A percentile compares a stretch with the other conserved stretches of the same genome.
These are phyloP conservation scores for Rhagonycha fulva DNA, from an alignment of 2,888 invertebrate genomes.

Conservation along the genomic window DNA sequence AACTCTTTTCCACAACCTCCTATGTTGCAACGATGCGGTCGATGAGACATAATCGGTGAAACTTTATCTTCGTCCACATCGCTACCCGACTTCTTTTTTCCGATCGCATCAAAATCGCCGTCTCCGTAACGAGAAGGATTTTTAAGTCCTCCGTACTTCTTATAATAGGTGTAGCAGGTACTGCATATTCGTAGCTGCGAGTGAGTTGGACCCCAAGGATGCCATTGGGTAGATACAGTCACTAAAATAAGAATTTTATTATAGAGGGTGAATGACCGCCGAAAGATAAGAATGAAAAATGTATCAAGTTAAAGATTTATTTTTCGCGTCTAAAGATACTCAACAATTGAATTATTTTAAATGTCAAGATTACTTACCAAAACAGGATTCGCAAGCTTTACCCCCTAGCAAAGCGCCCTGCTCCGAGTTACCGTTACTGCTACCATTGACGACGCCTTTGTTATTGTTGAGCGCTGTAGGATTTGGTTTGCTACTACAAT, in stretches of 20 bases:
- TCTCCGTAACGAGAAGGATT: conserved; percentile 64
- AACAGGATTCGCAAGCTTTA: conserved; percentile 86
- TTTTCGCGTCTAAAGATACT: background rate
- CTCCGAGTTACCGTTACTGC: conserved; percentile 69
- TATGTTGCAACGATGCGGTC: conserved; percentile 88
- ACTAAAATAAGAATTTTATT: conserved; percentile 59
- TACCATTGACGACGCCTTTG: conserved; percentile 78
- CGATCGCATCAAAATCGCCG: conserved; percentile 54
- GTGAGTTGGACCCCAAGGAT: conserved; percentile 93
- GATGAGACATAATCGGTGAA: conserved; percentile 63
- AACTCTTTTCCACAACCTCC: conserved; percentile 94
- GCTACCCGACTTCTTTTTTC: conserved; percentile 55
- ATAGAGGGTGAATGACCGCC: no score
- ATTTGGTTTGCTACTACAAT: conserved; percentile 85
- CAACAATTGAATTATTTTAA: no score
- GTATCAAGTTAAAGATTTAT: background rate
- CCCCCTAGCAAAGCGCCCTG: conserved; percentile 62
- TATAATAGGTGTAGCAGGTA: conserved; percentile 97
- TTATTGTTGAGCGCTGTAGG: conserved; percentile 75
- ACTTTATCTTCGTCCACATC: conserved; percentile 60
- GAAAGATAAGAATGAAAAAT: background rate
- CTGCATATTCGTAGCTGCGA: conserved; percentile 92
- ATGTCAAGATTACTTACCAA: no score
- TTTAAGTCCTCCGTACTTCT: conserved; percentile 96
- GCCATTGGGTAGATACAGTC: conserved; percentile 87